Conservation (phyloP, 2,113 vertebrate genomes). For the Amphiprion ocellaris region DNA sequence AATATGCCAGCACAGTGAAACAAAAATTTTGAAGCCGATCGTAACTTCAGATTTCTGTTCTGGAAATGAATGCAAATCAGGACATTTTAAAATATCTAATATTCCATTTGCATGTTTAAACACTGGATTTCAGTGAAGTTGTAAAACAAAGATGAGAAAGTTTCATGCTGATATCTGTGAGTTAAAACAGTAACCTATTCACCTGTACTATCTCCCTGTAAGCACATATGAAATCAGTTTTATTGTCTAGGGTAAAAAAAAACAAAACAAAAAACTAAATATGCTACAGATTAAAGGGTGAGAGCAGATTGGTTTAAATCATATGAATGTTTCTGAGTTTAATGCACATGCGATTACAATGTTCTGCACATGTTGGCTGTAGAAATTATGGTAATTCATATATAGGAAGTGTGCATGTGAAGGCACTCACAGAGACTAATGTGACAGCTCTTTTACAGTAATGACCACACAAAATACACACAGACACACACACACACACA, state of each 20-base stretch:
- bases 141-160: too few species aligned
- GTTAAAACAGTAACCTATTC: too few species aligned
- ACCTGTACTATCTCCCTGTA: not conserved
- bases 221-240: slow-evolving; percentile 1
- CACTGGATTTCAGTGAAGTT: too few species aligned
- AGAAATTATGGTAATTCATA: not conserved
- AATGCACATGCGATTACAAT: too few species aligned
- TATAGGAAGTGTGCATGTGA: not conserved
- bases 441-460: slow-evolving; percentile 8
- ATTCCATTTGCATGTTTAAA: too few species aligned
- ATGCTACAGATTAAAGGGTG: not conserved
- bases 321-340: not conserved
- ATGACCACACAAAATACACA: slow-evolving; percentile 7
- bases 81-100: too few species aligned
- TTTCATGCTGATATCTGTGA: too few species aligned
- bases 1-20: too few species aligned
- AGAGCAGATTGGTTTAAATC: not conserved
- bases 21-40: too few species aligned
- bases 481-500: not conserved
- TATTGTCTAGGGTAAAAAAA: slow-evolving; percentile 6
- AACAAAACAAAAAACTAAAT: too few species aligned
- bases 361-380: not conserved
- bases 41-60: too few species aligned
- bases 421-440: slow-evolving; percentile 14
- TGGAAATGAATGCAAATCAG: too few species aligned